Conservation (phyloP, 2,888 invertebrate species). For the Rotaria sp. region DNA sequence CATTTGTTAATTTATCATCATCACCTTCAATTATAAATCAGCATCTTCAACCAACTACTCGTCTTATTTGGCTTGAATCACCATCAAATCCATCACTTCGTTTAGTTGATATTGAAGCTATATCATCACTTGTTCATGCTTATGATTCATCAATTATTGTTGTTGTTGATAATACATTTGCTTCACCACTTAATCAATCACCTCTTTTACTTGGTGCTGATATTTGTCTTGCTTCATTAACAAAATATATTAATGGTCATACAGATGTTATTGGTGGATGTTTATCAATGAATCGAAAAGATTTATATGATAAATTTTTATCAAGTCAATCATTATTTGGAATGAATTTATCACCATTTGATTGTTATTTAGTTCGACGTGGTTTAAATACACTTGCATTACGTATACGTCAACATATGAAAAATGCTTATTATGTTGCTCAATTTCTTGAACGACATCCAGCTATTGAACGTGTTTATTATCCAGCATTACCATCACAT, state of each 20-base stretch:
- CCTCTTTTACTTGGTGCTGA: slow-evolving; percentile 85
- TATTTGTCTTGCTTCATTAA: slow-evolving; percentile 78
- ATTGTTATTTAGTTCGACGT: slow-evolving; percentile 79
- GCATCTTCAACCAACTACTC: not conserved
- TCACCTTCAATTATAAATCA: not conserved
- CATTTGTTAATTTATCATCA: not conserved
- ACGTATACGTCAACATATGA: slow-evolving; percentile 54
- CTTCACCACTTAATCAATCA: slow-evolving; percentile 73
- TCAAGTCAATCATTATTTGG: slow-evolving; percentile 86
- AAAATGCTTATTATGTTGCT: slow-evolving; percentile 53
- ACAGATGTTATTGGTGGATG: slow-evolving; percentile 94
- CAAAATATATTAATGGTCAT: slow-evolving; percentile 95
- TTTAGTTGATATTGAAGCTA: slow-evolving; percentile 73
- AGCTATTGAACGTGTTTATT: slow-evolving; percentile 51
- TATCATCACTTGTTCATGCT: slow-evolving; percentile 62
- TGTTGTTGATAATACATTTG: slow-evolving; percentile 89
- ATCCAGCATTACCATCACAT: slow-evolving; percentile 53
- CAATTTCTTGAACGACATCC: slow-evolving; percentile 49
- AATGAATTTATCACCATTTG: slow-evolving; percentile 89
- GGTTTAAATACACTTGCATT: slow-evolving; percentile 54
- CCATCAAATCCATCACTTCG: slow-evolving; percentile 90
- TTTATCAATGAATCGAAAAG: slow-evolving; percentile 68
- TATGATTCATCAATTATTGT: slow-evolving; percentile 62
- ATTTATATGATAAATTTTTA: slow-evolving; percentile 66
- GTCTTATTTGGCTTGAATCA: slow-evolving; percentile 80